Evolutionary conservation across 2,888 invertebrate species (phyloP).

Genomic region (Drosophila robusta): DNA sequence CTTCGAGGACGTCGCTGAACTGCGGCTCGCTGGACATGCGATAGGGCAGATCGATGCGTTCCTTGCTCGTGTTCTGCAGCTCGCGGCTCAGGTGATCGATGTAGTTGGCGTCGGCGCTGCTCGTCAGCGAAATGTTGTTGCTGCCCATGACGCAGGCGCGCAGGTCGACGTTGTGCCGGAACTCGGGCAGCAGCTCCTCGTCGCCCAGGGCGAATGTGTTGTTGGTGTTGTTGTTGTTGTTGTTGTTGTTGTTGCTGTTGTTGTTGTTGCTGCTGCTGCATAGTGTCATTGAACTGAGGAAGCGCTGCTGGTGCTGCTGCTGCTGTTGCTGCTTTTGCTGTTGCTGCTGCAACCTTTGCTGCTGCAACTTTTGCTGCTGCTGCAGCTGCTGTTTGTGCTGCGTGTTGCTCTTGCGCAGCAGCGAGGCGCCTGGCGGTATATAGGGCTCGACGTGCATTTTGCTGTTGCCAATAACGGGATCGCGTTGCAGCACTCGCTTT

Average conservation of each 20-base stretch:
- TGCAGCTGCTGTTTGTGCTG: conserved; percentile 55
- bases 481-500: conserved; percentile 15
- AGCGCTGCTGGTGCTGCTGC: too few relatives aligned
- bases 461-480: background rate
- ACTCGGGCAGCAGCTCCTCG: conserved; percentile 72
- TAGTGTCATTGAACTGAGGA: too few relatives aligned
- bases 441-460: conserved; percentile 61
- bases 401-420: conserved; percentile 80
- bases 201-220: conserved; percentile 72
- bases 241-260: conserved; percentile 20
- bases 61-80: conserved; percentile 82
- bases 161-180: conserved; percentile 83
- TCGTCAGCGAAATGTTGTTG: conserved; percentile 82
- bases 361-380: conserved; percentile 19
- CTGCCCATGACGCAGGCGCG: conserved; percentile 85
- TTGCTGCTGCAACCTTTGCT: conserved; percentile 42
- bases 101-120: conserved; percentile 62
- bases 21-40: conserved; percentile 28
- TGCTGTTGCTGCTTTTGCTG: conserved; percentile 3
- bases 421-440: conserved; percentile 84
- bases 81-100: conserved; percentile 82
- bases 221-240: conserved; percentile 23
- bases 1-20: conserved; percentile 80
- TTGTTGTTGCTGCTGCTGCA: conserved; percentile 13
- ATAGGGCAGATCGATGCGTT: conserved; percentile 61